These are phyloP conservation scores for Calycopis cecrops DNA, from an alignment of 1,140 invertebrate genomes.

Conservation along the genomic window DNA sequence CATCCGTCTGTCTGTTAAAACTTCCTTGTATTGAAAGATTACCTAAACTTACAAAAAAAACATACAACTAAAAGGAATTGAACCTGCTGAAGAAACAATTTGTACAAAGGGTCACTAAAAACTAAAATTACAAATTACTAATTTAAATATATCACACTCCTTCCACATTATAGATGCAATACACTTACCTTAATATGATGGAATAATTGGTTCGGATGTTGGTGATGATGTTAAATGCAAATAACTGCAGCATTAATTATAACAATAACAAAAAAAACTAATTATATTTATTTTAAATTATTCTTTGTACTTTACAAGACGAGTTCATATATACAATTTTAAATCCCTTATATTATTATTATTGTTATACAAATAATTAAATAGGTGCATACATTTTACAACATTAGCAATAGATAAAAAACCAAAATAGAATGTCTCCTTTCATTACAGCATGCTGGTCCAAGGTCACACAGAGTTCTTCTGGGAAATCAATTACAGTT, in stretches of 20 bases:
- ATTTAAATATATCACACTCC: slow-evolving; percentile 14
- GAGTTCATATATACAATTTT: no score
- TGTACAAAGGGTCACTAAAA: slow-evolving; percentile 23
- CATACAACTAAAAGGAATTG: slow-evolving; percentile 33
- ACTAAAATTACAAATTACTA: slow-evolving; percentile 23
- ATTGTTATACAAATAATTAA: no score
- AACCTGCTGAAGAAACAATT: slow-evolving; percentile 18
- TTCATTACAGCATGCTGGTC: slow-evolving; percentile 23
- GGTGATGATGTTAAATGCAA: slow-evolving; percentile 22
- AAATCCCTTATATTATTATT: no score
- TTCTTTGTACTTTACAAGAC: no score
- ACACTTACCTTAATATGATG: slow-evolving; percentile 27
- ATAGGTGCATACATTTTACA: no score
- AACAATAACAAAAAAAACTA: no score
- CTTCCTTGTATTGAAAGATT: slow-evolving; percentile 17
- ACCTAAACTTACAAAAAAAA: slow-evolving; percentile 17
- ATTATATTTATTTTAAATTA: no score
- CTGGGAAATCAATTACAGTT: slow-evolving; percentile 22
- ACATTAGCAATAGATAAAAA: no score
- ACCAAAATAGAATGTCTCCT: slow-evolving; percentile 1
- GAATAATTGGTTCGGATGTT: slow-evolving; percentile 28
- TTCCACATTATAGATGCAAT: slow-evolving; percentile 30
- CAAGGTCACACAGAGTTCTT: slow-evolving; percentile 21
- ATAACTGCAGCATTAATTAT: slow-evolving; percentile 23
- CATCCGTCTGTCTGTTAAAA: slow-evolving; percentile 25